Percentiles rank a stretch among this genome's conserved stretches.
Evolutionary conservation across 2,888 invertebrate genomes (phyloP).

Genomic region (Rhagium mordax): DNA sequence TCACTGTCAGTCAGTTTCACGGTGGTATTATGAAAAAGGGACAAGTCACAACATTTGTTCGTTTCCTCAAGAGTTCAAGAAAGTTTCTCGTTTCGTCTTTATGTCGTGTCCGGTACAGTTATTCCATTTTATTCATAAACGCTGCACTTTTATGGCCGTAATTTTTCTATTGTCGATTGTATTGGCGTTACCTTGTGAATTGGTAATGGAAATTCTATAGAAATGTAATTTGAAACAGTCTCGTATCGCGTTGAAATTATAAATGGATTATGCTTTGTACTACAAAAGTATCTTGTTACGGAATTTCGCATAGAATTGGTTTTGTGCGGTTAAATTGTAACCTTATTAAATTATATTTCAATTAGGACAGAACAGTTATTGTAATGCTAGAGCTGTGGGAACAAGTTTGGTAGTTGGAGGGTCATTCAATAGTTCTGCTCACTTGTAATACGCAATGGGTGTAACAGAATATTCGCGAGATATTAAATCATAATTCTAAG

Average conservation of each 20-base stretch:
- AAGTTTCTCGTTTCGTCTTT: slow-evolving; percentile 17
- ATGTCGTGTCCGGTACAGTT: neutral
- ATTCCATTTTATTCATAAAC: slow-evolving; percentile 5
- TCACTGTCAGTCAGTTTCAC: slow-evolving; percentile 52
- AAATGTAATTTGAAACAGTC: slow-evolving; percentile 22
- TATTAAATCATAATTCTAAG: too few relatives aligned
- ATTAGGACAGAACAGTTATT: neutral
- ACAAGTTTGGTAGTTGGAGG: neutral
- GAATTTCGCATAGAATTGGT: neutral
- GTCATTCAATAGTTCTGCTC: neutral
- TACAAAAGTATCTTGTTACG: slow-evolving; percentile 5
- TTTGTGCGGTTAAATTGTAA: slow-evolving; percentile 14
- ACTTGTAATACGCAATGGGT: neutral
- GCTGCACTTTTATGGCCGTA: slow-evolving; percentile 3
- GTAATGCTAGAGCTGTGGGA: slow-evolving; percentile 17
- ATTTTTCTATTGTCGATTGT: slow-evolving; percentile 23
- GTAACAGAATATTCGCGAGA: too few relatives aligned
- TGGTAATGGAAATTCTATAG: slow-evolving; percentile 13
- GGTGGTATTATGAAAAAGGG: slow-evolving; percentile 53
- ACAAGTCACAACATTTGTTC: slow-evolving; percentile 57
- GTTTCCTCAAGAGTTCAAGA: slow-evolving; percentile 27
- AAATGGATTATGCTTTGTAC: slow-evolving; percentile 23
- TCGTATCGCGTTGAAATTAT: slow-evolving; percentile 17
- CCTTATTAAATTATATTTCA: slow-evolving; percentile 25
- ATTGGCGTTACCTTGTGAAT: slow-evolving; percentile 4